A percentile compares a stretch with the other conserved stretches of the same genome.
These are phyloP conservation scores for Sciaenops ocellatus DNA, from an alignment of 2,797 vertebrate genomes.

Conservation along the genomic window DNA sequence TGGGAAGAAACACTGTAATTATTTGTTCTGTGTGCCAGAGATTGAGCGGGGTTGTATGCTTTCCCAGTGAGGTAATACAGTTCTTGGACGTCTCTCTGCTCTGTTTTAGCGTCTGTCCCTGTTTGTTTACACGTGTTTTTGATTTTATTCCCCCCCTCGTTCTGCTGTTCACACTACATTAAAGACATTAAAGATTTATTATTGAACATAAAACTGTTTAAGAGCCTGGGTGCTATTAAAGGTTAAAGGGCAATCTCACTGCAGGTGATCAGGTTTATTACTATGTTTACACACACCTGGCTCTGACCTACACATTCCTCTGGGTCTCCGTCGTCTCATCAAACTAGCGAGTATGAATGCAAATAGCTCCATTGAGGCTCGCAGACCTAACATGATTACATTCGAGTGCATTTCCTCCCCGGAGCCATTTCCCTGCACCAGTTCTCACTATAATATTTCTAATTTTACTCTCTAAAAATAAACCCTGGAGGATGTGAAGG, in stretches of 20 bases:
- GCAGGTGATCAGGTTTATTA: constrained; percentile 63
- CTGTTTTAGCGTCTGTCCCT: constrained; percentile 17
- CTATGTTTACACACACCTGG: constrained; percentile 52
- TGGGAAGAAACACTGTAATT: constrained; percentile 8
- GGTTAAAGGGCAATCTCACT: constrained; percentile 58
- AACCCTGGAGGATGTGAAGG: constrained; percentile 64
- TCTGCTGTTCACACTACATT: constrained; percentile 43
- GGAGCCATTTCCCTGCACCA: constrained; percentile 60
- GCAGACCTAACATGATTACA: constrained; percentile 71
- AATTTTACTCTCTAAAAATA: constrained; percentile 79
- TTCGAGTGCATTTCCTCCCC: constrained; percentile 60
- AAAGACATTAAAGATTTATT: constrained; percentile 43
- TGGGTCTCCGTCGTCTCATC: constrained; percentile 73
- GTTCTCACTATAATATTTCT: constrained; percentile 66
- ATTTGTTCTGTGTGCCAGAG: not conserved
- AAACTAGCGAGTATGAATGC: constrained; percentile 54
- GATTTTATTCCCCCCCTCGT: constrained; percentile 43
- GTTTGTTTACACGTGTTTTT: constrained; percentile 65
- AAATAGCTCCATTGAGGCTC: constrained; percentile 73
- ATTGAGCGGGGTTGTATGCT: constrained; percentile 14
- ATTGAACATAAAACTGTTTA: constrained; percentile 35
- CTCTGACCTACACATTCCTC: constrained; percentile 74
- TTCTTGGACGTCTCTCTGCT: constrained; percentile 5
- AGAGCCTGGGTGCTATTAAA: constrained; percentile 40
- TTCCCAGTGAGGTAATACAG: constrained; percentile 36